Conservation (phyloP, 2,113 vertebrate genomes). For the Nothoprocta pentlandii region DNA sequence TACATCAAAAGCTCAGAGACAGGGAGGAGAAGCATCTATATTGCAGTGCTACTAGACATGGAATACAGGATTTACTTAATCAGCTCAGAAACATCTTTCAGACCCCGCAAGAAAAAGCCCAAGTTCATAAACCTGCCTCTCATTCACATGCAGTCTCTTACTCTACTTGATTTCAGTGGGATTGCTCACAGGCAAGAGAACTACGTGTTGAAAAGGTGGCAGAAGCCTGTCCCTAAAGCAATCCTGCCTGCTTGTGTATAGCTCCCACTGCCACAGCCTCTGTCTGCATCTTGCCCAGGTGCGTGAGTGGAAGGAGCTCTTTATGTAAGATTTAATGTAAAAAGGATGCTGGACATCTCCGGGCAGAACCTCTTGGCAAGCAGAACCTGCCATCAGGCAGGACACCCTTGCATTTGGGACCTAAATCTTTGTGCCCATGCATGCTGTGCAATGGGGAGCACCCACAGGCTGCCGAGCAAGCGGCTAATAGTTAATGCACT, state of each 20-base stretch:
- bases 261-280: background rate
- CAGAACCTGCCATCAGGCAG: background rate
- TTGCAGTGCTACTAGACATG: background rate
- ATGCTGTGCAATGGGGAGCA: background rate
- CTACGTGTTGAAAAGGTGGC: background rate
- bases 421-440: background rate
- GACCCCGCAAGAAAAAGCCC: background rate
- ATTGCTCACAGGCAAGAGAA: background rate
- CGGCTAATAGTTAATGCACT: background rate
- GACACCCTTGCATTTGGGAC: background rate
- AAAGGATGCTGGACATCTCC: background rate
- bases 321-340: background rate
- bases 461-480: background rate
- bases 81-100: background rate
- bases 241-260: background rate
- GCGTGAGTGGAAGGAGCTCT: background rate
- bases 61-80: background rate
- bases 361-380: background rate
- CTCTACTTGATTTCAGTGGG: background rate
- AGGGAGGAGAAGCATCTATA: background rate
- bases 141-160: background rate
- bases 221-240: slow-evolving; percentile 11
- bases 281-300: background rate
- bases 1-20: background rate
- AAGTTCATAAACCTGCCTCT: background rate